Evolutionary conservation across 2,113 vertebrate genomes (phyloP).

Genomic region (Lonchura striata): DNA sequence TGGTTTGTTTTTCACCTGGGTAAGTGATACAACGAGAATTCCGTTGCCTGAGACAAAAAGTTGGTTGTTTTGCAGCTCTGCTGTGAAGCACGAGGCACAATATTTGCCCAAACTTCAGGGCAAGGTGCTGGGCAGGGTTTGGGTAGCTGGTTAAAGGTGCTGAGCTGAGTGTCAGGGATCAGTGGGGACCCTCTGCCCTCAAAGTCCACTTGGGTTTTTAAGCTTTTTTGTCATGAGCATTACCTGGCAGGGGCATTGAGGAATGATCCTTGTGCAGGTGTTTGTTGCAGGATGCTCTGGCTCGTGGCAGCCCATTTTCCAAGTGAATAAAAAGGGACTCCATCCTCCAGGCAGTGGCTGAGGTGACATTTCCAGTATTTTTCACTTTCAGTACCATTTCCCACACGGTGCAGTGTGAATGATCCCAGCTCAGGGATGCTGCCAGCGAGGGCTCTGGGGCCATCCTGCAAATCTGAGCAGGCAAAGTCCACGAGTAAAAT

Average conservation of each 20-base stretch:
- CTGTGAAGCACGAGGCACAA: background rate
- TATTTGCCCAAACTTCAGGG: background rate
- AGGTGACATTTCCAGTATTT: background rate
- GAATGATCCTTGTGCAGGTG: background rate
- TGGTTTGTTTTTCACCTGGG: background rate
- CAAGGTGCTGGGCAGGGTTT: background rate
- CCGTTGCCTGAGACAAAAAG: background rate
- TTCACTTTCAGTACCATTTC: background rate
- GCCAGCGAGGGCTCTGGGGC: accelerated
- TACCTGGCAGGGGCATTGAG: background rate
- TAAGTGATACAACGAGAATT: background rate
- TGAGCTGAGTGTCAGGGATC: background rate
- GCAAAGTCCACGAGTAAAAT: background rate
- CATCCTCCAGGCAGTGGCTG: background rate
- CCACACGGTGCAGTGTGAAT: background rate
- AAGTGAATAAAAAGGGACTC: background rate
- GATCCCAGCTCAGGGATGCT: background rate
- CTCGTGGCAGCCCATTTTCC: accelerated
- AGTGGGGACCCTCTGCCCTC: background rate
- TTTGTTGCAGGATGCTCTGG: background rate
- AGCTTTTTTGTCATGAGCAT: background rate
- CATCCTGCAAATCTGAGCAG: background rate
- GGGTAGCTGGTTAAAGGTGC: accelerated
- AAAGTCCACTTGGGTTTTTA: background rate
- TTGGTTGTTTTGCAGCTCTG: background rate